These are phyloP conservation scores for Semnornis frantzii DNA, from an alignment of 2,113 vertebrate species.

Conservation along the genomic window DNA sequence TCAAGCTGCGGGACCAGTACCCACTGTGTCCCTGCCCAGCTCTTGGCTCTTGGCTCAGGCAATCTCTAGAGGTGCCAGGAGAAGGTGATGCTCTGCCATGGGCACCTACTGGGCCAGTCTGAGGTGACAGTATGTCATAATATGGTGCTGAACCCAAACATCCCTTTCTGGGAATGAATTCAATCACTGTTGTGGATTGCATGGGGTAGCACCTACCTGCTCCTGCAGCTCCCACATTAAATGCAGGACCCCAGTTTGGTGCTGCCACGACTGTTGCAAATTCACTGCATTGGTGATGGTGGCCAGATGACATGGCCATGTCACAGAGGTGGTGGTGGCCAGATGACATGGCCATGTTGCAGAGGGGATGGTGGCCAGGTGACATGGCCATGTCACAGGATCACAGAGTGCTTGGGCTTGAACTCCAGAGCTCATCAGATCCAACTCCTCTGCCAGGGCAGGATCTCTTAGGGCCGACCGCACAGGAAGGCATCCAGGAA, in stretches of 20 bases:
- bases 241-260: not conserved
- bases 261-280: not conserved
- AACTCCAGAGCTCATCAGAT: too few species aligned
- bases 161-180: not conserved
- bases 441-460: too few species aligned
- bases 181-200: not conserved
- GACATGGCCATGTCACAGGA: not conserved
- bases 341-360: too few species aligned
- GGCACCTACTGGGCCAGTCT: not conserved
- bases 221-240: fast-evolving
- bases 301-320: too few species aligned
- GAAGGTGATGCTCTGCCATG: not conserved
- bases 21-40: not conserved
- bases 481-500: too few species aligned
- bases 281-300: not conserved
- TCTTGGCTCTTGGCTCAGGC: not conserved
- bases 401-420: too few species aligned
- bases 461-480: too few species aligned
- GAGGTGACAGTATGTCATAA: not conserved
- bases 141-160: not conserved
- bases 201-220: not conserved
- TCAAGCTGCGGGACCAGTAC: conserved; percentile 14
- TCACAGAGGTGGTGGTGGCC: too few species aligned
- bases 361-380: not conserved
- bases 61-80: not conserved